phyloP scores from a whole-genome alignment of 1,140 invertebrate genomes.

The Platyscapa corneri region DNA sequence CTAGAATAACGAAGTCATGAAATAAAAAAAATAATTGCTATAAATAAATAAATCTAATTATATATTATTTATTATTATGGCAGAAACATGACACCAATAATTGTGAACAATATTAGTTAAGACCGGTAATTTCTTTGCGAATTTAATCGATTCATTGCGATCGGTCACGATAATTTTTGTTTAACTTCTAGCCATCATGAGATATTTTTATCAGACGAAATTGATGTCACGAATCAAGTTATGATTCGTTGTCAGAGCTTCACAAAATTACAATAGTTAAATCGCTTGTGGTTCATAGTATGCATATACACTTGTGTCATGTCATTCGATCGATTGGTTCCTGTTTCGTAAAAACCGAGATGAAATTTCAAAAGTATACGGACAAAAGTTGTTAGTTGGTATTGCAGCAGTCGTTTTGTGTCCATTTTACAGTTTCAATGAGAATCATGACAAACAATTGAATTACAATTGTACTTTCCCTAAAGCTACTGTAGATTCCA shows the following conservation, averaged over 20 bases:
- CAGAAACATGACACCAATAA: too few relatives aligned
- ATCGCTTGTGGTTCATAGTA: neutral
- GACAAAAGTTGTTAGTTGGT: neutral
- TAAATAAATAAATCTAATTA: too few relatives aligned
- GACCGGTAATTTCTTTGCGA: too few relatives aligned
- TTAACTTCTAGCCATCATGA: neutral
- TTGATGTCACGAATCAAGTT: neutral
- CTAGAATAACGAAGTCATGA: too few relatives aligned
- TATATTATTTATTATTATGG: too few relatives aligned
- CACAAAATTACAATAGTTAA: neutral
- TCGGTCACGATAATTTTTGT: neutral
- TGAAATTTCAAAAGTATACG: neutral
- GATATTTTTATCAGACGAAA: neutral
- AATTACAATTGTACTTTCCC: neutral
- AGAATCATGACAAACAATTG: neutral
- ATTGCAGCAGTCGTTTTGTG: neutral
- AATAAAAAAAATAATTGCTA: too few relatives aligned
- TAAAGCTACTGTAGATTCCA: neutral
- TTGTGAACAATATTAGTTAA: too few relatives aligned
- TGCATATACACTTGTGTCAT: neutral
- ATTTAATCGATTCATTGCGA: neutral
- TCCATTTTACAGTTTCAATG: neutral
- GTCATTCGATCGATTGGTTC: neutral
- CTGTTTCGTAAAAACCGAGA: neutral
- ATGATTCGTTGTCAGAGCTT: neutral